Base-by-base conservation (phyloP, 2,797 vertebrate species). In the Gallinago stenura region DNA sequence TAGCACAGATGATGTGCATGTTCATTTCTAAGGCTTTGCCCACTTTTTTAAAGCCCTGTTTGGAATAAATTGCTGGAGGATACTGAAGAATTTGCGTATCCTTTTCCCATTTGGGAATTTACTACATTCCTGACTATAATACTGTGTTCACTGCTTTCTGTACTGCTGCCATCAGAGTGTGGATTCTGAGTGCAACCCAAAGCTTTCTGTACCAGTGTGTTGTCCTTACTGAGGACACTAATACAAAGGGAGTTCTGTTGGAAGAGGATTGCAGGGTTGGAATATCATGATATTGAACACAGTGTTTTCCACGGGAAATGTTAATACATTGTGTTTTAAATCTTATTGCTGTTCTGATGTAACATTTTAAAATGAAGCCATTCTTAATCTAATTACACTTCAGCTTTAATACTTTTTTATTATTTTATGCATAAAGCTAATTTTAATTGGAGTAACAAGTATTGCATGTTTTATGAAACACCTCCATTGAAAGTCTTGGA, bases 381-480 rank as follows among this genome's bases (percentile, higher is more conserved):
- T 89, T 95, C 94, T 89, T 75, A 91, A 83, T 65, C 10, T 95
- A 95, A 97, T 94, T 95, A 54, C 69, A 61, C 64, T 94, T 35
- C 50, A 90, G 37, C 72, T 86, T 83, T 90, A 79, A 75, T 83
- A 72, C 54, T 83, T 94, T 53, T 83, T 12, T 12, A 62, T 83
- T 93, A 1, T 90, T 82, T 86, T 94, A 95, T 95, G 16, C 75
- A 95, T 93, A 86, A 97, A 97, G 72, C 79, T 79, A 8, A 70
- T 83, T 96, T 95, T 93, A 95, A 96, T 66, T 90, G 58, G 54
- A 90, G 64, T 97, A 83, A 84, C 84, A 85, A 31, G 51, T 46
- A 90, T 66, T 93, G 76, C 94, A 86, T 89, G 87, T 72, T 97
- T 97, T 95, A 95, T 97, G 89, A 95, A 97, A 97, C 91, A 91